These are phyloP conservation scores for Tetramorium simillimum DNA, from an alignment of 1,140 invertebrate genomes.

Conservation along the genomic window DNA sequence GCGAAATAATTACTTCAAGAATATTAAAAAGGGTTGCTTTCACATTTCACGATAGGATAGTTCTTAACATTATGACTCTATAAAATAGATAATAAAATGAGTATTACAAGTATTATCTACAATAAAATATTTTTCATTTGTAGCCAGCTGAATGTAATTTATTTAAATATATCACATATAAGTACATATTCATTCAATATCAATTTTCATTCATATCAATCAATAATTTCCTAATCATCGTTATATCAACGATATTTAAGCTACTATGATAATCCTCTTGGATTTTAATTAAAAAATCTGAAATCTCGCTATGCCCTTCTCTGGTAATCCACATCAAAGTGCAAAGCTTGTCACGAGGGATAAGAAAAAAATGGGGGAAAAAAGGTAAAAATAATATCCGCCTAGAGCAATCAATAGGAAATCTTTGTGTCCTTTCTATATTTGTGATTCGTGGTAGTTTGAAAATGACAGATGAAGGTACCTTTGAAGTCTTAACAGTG, in stretches of 20 bases:
- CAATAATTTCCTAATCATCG: background rate
- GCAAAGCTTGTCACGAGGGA: slow-evolving; percentile 5
- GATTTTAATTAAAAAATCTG: slow-evolving; percentile 19
- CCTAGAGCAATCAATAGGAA: slow-evolving; percentile 40
- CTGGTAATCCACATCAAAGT: slow-evolving; percentile 37
- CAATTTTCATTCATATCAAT: background rate
- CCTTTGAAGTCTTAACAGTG: slow-evolving; percentile 73
- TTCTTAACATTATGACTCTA: background rate
- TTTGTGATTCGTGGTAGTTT: slow-evolving; percentile 50
- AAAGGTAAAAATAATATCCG: slow-evolving; percentile 27
- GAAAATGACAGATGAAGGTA: slow-evolving; percentile 31
- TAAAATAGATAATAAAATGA: background rate
- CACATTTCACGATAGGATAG: background rate
- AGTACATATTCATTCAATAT: no score
- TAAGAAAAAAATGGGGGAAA: slow-evolving; percentile 10
- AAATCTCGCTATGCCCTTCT: slow-evolving; percentile 1
- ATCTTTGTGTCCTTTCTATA: slow-evolving; percentile 6
- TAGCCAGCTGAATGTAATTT: background rate
- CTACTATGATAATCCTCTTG: background rate
- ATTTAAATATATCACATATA: background rate
- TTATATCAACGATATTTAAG: background rate
- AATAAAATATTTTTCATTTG: background rate
- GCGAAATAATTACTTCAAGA: slow-evolving; percentile 65
- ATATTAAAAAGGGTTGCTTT: slow-evolving; percentile 63
- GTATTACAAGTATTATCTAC: background rate